phyloP scores from a whole-genome alignment of 2,113 vertebrate species.

The Nothoprocta pentlandii region DNA sequence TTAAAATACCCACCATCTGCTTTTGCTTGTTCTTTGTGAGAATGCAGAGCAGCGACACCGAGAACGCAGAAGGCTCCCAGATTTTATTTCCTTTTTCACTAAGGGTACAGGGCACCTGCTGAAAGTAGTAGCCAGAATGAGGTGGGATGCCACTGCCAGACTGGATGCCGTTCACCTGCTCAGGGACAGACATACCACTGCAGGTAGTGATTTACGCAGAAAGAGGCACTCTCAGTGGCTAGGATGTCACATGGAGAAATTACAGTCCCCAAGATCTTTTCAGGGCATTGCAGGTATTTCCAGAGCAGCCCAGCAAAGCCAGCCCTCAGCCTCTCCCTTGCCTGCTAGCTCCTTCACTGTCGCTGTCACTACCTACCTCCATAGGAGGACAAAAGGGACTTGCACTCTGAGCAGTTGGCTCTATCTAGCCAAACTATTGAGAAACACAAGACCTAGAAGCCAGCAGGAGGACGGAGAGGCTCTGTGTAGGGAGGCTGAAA shows the following conservation, averaged over 20 bases:
- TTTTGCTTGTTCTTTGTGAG: background rate
- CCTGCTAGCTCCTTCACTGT: background rate
- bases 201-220: background rate
- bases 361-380: background rate
- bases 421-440: background rate
- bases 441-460: background rate
- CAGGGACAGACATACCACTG: background rate
- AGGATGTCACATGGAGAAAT: constrained; percentile 8
- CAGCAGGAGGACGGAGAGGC: background rate
- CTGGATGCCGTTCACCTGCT: background rate
- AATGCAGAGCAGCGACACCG: background rate
- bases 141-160: background rate
- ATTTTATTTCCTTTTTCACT: constrained; percentile 20
- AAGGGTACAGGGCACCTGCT: background rate
- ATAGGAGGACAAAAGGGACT: background rate
- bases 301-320: background rate
- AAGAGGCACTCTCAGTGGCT: background rate
- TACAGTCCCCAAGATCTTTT: background rate
- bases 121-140: background rate
- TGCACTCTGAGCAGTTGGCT: no score
- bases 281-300: background rate
- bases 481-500: background rate
- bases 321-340: background rate
- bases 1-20: constrained; percentile 35
- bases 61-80: background rate